A percentile compares a stretch with the other conserved stretches of the same genome.
These are phyloP conservation scores for Isaurus tuberculatus DNA, from an alignment of 92 coral and sea anemone species.

Conservation along the genomic window DNA sequence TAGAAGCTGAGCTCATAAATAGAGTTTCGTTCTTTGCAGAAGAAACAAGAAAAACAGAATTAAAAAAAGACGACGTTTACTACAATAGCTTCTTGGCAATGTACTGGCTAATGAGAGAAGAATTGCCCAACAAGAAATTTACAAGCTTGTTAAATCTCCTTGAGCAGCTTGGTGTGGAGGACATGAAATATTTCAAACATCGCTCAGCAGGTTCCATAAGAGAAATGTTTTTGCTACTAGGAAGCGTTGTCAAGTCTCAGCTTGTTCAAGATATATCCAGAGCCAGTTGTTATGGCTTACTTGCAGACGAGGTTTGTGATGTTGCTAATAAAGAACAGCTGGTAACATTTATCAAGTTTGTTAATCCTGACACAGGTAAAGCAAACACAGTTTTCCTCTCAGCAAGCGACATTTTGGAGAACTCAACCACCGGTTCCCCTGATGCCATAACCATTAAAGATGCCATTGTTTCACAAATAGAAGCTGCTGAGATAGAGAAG, in stretches of 20 bases:
- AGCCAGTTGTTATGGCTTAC: slow-evolving; percentile 63
- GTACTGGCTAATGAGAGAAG: slow-evolving; percentile 75
- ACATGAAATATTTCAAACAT: slow-evolving; percentile 69
- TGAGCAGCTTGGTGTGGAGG: slow-evolving; percentile 64
- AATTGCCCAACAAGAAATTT: slow-evolving; percentile 66
- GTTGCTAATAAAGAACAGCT: slow-evolving; percentile 67
- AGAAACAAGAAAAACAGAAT: slow-evolving; percentile 42
- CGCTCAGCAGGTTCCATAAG: slow-evolving; percentile 67
- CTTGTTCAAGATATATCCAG: slow-evolving; percentile 18
- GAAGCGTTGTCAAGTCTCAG: slow-evolving; percentile 47
- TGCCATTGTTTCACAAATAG: slow-evolving; percentile 51
- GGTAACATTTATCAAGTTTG: slow-evolving; percentile 62
- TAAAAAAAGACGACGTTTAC: slow-evolving; percentile 55
- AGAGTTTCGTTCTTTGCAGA: slow-evolving; percentile 56
- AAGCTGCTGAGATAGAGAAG: slow-evolving; percentile 38
- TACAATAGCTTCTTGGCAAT: slow-evolving; percentile 59
- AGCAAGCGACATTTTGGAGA: slow-evolving; percentile 58
- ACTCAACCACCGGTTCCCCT: slow-evolving; percentile 36
- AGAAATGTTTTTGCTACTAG: slow-evolving; percentile 73
- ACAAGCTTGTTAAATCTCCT: slow-evolving; percentile 53
- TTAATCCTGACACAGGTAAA: slow-evolving; percentile 62
- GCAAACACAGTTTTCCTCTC: slow-evolving; percentile 58
- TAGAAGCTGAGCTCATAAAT: slow-evolving; percentile 52
- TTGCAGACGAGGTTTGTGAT: slow-evolving; percentile 72
- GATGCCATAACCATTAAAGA: slow-evolving; percentile 30